Evolutionary conservation across 2,113 vertebrate genomes (phyloP).

Genomic region (Nothobranchius kuhntae): DNA sequence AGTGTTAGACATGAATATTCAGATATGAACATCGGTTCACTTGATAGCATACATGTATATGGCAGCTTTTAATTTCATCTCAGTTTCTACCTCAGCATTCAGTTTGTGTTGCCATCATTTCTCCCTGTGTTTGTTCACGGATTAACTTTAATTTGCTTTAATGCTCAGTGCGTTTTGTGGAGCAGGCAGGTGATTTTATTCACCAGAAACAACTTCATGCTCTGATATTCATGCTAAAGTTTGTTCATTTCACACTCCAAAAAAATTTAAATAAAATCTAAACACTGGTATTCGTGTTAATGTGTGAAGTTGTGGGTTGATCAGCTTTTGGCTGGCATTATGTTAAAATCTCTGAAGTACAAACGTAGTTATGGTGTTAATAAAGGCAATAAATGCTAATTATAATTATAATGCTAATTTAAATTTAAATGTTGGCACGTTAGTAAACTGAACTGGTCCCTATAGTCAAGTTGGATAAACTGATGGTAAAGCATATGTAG

Average conservation of each 20-base stretch:
- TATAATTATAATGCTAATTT: not conserved
- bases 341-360: constrained; percentile 5
- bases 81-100: not conserved
- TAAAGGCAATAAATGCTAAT: constrained; percentile 17
- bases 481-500: not conserved
- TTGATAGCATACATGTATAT: not conserved
- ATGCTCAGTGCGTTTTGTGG: not conserved
- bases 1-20: not conserved
- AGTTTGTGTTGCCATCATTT: not conserved
- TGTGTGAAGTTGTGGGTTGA: not conserved
- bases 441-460: constrained; percentile 1
- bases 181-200: not conserved
- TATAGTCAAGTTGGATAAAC: not conserved
- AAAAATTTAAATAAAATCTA: constrained; percentile 5
- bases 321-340: constrained; percentile 1
- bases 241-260: not conserved
- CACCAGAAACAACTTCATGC: not conserved
- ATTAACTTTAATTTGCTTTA: not conserved
- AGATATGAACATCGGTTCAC: not conserved
- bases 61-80: not conserved
- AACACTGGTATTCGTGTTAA: constrained; percentile 12
- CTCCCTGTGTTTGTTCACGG: not conserved
- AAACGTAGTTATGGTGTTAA: constrained; percentile 6
- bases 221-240: not conserved
- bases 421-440: not conserved